phyloP scores from a whole-genome alignment of 2,888 invertebrate genomes.

The Melangyna quadrimaculata region DNA sequence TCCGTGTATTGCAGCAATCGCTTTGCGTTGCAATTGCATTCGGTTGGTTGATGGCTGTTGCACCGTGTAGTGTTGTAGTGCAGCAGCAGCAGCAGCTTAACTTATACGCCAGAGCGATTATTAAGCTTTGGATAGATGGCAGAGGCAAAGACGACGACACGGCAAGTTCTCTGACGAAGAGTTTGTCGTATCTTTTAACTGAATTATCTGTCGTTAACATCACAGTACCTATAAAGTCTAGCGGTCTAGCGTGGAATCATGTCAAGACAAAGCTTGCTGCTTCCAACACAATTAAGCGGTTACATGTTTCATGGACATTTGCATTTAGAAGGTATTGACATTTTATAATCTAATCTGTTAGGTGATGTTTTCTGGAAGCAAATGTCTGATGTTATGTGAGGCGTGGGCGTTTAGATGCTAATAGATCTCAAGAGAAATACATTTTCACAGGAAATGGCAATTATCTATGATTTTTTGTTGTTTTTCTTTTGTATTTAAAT shows the following conservation, averaged over 20 bases:
- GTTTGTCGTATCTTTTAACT: slow-evolving; percentile 47
- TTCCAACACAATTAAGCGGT: slow-evolving; percentile 62
- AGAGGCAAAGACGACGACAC: background rate
- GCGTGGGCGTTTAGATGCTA: slow-evolving; percentile 60
- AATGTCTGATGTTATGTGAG: background rate
- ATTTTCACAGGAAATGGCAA: slow-evolving; percentile 51
- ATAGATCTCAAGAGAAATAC: slow-evolving; percentile 31
- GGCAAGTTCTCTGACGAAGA: slow-evolving; percentile 53
- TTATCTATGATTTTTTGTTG: slow-evolving; percentile 33
- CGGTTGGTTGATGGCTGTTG: slow-evolving; percentile 43
- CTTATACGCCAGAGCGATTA: slow-evolving; percentile 15
- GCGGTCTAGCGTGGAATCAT: slow-evolving; percentile 52
- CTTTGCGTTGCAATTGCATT: slow-evolving; percentile 61
- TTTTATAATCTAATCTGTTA: slow-evolving; percentile 32
- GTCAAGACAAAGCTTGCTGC: slow-evolving; percentile 62
- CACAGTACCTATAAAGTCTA: slow-evolving; percentile 57
- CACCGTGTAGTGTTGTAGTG: slow-evolving; percentile 35
- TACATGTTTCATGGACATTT: slow-evolving; percentile 68
- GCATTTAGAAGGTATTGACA: slow-evolving; percentile 48
- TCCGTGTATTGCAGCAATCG: slow-evolving; percentile 74
- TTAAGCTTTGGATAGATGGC: slow-evolving; percentile 4
- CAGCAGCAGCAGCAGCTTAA: background rate
- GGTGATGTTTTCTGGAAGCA: slow-evolving; percentile 24
- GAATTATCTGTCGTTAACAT: slow-evolving; percentile 52
- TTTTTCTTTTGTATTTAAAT: background rate